Base-by-base conservation (phyloP, 2,888 invertebrate species). In the Stenolophus ochropezus region DNA sequence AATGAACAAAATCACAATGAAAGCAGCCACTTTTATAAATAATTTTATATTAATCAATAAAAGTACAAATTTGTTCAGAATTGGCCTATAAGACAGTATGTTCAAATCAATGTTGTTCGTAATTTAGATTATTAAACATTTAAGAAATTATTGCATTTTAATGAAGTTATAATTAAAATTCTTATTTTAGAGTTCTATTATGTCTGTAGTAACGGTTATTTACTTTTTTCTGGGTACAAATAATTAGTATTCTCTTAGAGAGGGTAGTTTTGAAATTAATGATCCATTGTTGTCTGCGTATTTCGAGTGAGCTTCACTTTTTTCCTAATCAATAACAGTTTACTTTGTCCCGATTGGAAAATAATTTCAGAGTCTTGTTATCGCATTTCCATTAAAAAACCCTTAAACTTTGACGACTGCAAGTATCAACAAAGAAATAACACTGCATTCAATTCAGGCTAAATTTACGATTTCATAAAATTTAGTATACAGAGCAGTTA, bases 391-490 rank as follows among this genome's bases (percentile, higher is more conserved):
- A 33, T 69, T 69, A 69, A 69, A 69, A 69, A 18, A 16, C 18
- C 33, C 33, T 69, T 69, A 33, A 69, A 69, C 5, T 69, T 69
- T 69, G 65, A 69, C 27, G 65, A 33, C 18, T 61, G 65, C 14
- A 65, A 27, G 61, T 25, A 69, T 69, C 65, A 69, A 33, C 33
- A 69, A 69, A 20, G 18, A 14, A 69, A 69, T 33, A 69, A 27
- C 65, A 33, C 18, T 33, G 56, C 65, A 27, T 11, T 69, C 33
- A 69, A 69, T 69, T 69, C 65, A 33, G 21, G 14, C 33, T 69
- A 27, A 69, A 69, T 69, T 69, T 69, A 69, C 65, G 65, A 69
- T 69, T 69, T 69, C 27, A 69, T 69, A 69, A 69, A 69, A 69
- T 69, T 69, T 69, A 69, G 65, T 69, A 33, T 69, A 69, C 65